Evolutionary conservation across 2,888 invertebrate species (phyloP).

Genomic region (Brachypterus glaber): DNA sequence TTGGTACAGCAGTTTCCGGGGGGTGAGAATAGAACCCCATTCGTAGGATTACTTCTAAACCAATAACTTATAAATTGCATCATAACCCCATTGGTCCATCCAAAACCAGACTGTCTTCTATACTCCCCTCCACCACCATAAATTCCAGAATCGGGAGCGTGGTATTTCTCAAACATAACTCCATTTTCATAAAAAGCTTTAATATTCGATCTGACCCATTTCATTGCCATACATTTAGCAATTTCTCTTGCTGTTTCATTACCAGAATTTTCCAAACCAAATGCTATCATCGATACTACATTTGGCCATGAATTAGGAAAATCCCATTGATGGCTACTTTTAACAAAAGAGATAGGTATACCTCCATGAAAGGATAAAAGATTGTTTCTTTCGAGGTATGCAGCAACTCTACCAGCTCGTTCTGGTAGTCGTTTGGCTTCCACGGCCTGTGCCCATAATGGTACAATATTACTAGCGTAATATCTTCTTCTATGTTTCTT

Average conservation of each 20-base stretch:
- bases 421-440: slow-evolving; percentile 17
- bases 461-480: slow-evolving; percentile 60
- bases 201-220: slow-evolving; percentile 56
- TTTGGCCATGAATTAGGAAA: slow-evolving; percentile 83
- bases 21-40: too few species aligned
- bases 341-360: slow-evolving; percentile 50
- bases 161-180: slow-evolving; percentile 68
- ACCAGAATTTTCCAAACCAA: slow-evolving; percentile 53
- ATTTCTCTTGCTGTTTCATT: slow-evolving; percentile 46
- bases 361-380: too few species aligned
- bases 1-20: too few species aligned
- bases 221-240: slow-evolving; percentile 55
- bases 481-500: slow-evolving; percentile 51
- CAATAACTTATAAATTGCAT: slow-evolving; percentile 50
- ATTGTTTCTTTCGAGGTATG: slow-evolving; percentile 46
- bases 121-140: slow-evolving; percentile 72
- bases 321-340: slow-evolving; percentile 68
- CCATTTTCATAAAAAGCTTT: slow-evolving; percentile 49
- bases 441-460: slow-evolving; percentile 54
- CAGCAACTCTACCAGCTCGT: slow-evolving; percentile 42
- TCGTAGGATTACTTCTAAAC: too few species aligned
- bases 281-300: slow-evolving; percentile 62
- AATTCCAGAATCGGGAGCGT: slow-evolving; percentile 52
- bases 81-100: slow-evolving; percentile 34
- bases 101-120: slow-evolving; percentile 34